A percentile compares a stretch with the other conserved stretches of the same genome.
Conservation (phyloP, 2,797 vertebrate genomes). For the Onychomys torridus region DNA sequence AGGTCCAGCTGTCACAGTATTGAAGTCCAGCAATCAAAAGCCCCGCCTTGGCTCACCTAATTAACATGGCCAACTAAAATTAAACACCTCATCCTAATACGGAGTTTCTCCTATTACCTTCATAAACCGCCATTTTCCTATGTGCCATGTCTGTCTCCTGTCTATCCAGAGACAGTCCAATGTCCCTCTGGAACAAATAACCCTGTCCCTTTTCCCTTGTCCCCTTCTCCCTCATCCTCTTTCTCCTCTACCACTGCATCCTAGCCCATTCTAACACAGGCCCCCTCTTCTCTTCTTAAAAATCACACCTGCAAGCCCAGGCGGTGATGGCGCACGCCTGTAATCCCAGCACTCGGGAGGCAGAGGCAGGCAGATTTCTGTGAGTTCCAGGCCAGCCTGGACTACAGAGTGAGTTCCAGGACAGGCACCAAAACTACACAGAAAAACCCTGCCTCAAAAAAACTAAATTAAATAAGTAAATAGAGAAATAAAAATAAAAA, state of each 20-base stretch:
- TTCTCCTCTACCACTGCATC: not conserved
- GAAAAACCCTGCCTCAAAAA: no score
- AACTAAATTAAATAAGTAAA: no score
- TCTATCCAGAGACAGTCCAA: not conserved
- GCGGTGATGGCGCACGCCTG: no score
- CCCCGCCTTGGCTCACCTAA: not conserved
- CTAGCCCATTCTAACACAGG: no score
- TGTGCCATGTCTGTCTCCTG: not conserved
- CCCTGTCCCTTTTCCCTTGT: not conserved
- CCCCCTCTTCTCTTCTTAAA: not conserved
- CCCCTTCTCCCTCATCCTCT: not conserved
- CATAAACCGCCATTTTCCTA: not conserved
- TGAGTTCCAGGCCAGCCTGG: no score
- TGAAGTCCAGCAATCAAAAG: not conserved
- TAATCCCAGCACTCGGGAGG: no score
- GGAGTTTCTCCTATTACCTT: not conserved
- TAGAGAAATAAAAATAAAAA: no score
- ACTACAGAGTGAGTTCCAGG: no score
- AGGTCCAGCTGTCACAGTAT: no score
- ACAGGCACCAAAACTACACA: no score
- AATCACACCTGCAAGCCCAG: not conserved
- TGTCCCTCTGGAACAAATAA: not conserved
- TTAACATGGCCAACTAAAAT: not conserved
- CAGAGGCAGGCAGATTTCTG: no score
- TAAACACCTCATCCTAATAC: not conserved